These are phyloP conservation scores for Tethea ocularis DNA, from an alignment of 2,888 invertebrate genomes.

Conservation along the genomic window DNA sequence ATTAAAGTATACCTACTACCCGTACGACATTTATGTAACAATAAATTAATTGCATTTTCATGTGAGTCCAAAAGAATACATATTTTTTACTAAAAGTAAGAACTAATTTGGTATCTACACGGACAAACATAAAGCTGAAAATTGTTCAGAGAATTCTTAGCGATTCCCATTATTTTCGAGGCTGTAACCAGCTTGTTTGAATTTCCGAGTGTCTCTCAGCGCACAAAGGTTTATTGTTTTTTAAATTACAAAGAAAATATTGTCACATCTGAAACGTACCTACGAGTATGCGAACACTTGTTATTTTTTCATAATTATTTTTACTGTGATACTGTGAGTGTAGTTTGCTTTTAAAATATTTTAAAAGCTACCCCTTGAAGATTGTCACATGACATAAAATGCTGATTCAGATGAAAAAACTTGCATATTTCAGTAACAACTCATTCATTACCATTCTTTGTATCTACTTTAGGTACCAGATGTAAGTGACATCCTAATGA, in stretches of 20 bases:
- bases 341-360: too few relatives aligned
- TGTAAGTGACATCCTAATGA: too few relatives aligned
- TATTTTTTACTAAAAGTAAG: neutral
- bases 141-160: neutral
- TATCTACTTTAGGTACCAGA: too few relatives aligned
- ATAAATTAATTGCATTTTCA: neutral
- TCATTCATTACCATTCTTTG: too few relatives aligned
- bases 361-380: too few relatives aligned
- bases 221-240: constrained; percentile 46
- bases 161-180: neutral
- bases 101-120: neutral
- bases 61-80: neutral
- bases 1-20: too few relatives aligned
- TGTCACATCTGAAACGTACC: constrained; percentile 25
- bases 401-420: too few relatives aligned
- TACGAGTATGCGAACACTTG: constrained; percentile 34
- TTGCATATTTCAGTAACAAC: too few relatives aligned
- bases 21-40: too few relatives aligned
- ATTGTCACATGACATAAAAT: too few relatives aligned
- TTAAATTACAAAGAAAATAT: constrained; percentile 49
- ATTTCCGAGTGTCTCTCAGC: constrained; percentile 26
- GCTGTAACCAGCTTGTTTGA: constrained; percentile 23
- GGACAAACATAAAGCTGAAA: neutral
- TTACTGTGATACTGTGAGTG: neutral
- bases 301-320: constrained; percentile 28